Conservation (phyloP, 2,113 vertebrate species). For the Laterallus jamaicensis region DNA sequence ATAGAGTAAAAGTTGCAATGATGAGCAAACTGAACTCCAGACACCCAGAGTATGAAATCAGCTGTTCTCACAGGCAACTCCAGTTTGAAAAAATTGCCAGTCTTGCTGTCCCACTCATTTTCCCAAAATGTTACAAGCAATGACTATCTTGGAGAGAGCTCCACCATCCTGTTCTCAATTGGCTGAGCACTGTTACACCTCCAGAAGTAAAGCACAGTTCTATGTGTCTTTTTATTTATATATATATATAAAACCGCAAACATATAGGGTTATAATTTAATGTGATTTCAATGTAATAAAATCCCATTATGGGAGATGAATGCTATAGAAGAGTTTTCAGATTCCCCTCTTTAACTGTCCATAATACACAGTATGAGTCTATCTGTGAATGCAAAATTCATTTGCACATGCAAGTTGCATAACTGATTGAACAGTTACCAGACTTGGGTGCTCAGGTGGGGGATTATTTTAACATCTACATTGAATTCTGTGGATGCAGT, state of each 20-base stretch:
- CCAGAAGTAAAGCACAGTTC: neutral
- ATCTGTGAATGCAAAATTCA: neutral
- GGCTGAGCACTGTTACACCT: neutral
- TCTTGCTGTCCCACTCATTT: neutral
- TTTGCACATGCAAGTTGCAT: neutral
- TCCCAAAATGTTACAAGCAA: neutral
- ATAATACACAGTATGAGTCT: neutral
- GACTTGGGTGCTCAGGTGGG: neutral
- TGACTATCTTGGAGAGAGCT: neutral
- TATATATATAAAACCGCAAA: neutral
- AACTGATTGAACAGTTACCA: slow-evolving; percentile 18
- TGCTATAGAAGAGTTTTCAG: neutral
- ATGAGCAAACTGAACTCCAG: neutral
- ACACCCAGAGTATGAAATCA: neutral
- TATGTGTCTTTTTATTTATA: neutral
- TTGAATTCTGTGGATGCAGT: neutral
- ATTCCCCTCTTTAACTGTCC: neutral
- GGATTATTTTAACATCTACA: slow-evolving; percentile 29
- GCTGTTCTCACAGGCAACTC: neutral
- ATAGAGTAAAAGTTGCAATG: neutral
- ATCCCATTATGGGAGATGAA: neutral
- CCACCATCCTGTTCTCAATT: neutral
- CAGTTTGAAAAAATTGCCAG: neutral
- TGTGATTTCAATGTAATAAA: neutral
- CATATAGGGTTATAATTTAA: neutral